Conservation (phyloP, 2,888 invertebrate genomes). For the Penaeus monodon region DNA sequence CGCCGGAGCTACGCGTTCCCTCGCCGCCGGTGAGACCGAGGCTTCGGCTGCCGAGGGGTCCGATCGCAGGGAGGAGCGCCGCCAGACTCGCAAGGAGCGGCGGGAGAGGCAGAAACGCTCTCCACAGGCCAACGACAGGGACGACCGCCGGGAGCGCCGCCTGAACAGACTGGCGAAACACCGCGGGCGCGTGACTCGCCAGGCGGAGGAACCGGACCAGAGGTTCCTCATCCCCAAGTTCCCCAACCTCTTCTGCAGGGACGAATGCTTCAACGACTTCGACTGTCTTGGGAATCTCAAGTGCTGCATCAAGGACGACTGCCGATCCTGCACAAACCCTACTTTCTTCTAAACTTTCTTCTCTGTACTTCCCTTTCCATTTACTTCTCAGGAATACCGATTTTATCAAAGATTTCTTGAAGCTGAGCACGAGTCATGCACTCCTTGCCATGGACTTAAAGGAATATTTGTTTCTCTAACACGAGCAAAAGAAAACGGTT, state of each 20-base stretch:
- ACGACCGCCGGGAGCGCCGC: slow-evolving; percentile 33
- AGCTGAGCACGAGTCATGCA: too few species aligned
- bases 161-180: background rate
- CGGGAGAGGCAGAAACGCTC: slow-evolving; percentile 6
- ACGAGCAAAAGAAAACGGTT: too few species aligned
- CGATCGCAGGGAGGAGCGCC: slow-evolving; percentile 9
- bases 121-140: background rate
- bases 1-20: background rate
- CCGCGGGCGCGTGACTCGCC: slow-evolving; percentile 12
- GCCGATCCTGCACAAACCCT: slow-evolving; percentile 34
- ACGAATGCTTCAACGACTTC: slow-evolving; percentile 46
- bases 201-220: slow-evolving; percentile 28
- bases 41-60: background rate
- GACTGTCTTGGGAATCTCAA: slow-evolving; percentile 51
- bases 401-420: too few species aligned
- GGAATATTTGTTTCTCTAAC: too few species aligned
- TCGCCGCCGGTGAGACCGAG: background rate
- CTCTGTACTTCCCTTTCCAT: too few species aligned
- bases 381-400: too few species aligned
- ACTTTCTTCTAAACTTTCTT: background rate
- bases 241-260: slow-evolving; percentile 42
- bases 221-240: slow-evolving; percentile 31
- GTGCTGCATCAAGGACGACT: slow-evolving; percentile 45
- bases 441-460: too few species aligned
- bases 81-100: background rate